Percentiles rank a stretch among this genome's conserved stretches.
These are phyloP conservation scores for Sebastes flavidus DNA, from an alignment of 2,797 vertebrate species.

Conservation along the genomic window DNA sequence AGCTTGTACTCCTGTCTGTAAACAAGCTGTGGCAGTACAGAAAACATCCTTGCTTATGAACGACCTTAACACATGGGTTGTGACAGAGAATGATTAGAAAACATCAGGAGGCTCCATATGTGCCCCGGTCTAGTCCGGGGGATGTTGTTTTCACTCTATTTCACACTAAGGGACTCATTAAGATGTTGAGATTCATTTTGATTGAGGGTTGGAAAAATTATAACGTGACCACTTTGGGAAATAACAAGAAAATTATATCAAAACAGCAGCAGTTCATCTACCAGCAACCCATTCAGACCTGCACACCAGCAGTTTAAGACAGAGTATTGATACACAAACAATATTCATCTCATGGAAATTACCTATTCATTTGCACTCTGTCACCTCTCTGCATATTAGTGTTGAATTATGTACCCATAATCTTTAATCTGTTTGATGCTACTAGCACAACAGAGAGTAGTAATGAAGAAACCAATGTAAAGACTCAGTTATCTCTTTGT, in stretches of 20 bases:
- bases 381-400: neutral
- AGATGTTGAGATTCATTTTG: conserved; percentile 43
- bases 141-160: conserved; percentile 46
- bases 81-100: conserved; percentile 29
- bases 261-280: neutral
- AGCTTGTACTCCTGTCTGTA: conserved; percentile 3
- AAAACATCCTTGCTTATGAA: neutral
- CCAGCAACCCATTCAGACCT: neutral
- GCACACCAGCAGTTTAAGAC: neutral
- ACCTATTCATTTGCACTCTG: neutral
- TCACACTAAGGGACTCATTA: conserved; percentile 52
- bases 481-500: neutral
- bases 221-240: conserved; percentile 24
- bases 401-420: neutral
- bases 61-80: neutral
- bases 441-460: neutral
- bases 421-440: neutral
- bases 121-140: neutral
- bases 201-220: conserved; percentile 31
- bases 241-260: conserved; percentile 11
- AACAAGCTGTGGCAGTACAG: conserved; percentile 17
- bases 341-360: neutral
- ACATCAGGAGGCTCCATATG: conserved; percentile 2
- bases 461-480: neutral
- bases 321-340: neutral